A percentile compares a stretch with the other conserved stretches of the same genome.
Conservation (phyloP, 2,113 vertebrate species). For the Sylvilagus bachmani region DNA sequence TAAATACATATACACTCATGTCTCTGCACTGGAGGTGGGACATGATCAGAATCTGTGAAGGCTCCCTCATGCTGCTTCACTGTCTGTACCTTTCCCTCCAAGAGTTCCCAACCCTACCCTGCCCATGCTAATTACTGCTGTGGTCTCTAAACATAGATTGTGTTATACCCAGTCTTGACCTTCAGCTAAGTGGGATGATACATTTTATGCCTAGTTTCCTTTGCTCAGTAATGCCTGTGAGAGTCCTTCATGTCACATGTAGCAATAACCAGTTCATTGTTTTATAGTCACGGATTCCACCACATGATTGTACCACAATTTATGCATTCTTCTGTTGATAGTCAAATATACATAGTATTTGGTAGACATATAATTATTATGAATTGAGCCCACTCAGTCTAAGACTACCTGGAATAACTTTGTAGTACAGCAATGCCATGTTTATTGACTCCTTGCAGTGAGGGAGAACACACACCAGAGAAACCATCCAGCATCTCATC, state of each 20-base stretch:
- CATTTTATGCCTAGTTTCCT: background rate
- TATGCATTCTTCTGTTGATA: background rate
- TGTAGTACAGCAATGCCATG: background rate
- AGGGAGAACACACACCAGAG: background rate
- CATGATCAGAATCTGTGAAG: background rate
- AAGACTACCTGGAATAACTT: background rate
- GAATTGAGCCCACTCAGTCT: background rate
- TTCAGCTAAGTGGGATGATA: background rate
- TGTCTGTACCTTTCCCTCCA: background rate
- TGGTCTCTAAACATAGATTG: background rate
- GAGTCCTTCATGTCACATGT: background rate
- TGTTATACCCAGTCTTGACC: constrained; percentile 28
- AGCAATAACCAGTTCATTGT: background rate
- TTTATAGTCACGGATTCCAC: background rate
- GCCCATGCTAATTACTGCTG: background rate
- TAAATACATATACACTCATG: background rate
- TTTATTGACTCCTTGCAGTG: background rate
- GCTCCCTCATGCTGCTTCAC: background rate
- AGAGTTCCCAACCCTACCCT: background rate
- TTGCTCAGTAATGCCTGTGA: background rate
- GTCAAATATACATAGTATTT: background rate
- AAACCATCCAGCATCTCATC: background rate
- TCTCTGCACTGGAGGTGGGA: background rate
- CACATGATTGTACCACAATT: background rate
- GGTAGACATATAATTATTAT: background rate